Evolutionary conservation across 2,888 invertebrate genomes (phyloP).

Genomic region (Phytoseiulus persimilis): DNA sequence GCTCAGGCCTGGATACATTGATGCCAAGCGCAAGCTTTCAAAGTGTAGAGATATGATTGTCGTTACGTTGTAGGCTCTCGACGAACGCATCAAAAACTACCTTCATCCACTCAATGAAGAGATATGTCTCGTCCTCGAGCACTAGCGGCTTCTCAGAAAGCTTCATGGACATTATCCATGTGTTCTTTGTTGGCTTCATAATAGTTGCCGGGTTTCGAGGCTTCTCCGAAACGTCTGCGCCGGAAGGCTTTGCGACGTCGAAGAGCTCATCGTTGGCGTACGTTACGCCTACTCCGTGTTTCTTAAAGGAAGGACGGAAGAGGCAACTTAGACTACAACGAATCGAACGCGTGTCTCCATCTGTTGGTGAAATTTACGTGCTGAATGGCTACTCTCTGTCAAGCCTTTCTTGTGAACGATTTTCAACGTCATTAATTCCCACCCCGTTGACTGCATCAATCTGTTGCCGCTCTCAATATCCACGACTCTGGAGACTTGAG

Average conservation of each 20-base stretch:
- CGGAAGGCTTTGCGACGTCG: no score
- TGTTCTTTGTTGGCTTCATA: no score
- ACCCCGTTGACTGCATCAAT: neutral
- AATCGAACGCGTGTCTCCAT: neutral
- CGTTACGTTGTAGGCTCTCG: neutral
- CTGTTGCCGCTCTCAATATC: neutral
- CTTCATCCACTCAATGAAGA: no score
- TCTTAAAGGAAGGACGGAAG: neutral
- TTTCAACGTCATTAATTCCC: neutral
- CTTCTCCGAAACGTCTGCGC: no score
- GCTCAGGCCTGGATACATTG: neutral
- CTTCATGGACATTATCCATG: no score
- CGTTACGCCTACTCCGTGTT: no score
- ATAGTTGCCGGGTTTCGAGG: no score
- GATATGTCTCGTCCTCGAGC: no score
- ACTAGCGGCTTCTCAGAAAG: no score
- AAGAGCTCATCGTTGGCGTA: no score
- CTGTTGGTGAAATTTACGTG: neutral
- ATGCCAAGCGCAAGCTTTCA: neutral
- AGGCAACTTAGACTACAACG: neutral
- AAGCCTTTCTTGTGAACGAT: neutral
- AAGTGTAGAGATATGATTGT: neutral
- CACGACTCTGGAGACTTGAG: neutral
- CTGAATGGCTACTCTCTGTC: neutral
- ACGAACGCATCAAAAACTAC: neutral